Conservation (phyloP, 2,797 vertebrate species). For the Orientallactaga sibirica region DNA sequence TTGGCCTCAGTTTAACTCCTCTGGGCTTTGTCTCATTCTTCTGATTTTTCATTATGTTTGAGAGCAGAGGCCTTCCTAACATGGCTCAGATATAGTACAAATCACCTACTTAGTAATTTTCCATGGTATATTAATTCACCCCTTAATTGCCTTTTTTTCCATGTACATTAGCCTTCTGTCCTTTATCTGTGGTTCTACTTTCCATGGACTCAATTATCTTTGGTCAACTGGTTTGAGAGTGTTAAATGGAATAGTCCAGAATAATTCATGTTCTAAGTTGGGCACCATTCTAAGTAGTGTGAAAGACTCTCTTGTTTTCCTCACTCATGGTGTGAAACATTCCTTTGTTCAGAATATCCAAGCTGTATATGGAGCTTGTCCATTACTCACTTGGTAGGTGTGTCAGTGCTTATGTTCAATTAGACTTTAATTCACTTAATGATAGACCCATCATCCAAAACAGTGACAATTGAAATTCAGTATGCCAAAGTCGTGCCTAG, state of each 20-base stretch:
- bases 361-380: too few species aligned
- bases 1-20: conserved; percentile 45
- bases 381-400: neutral
- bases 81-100: conserved; percentile 57
- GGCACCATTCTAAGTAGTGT: neutral
- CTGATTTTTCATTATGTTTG: neutral
- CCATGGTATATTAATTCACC: too few species aligned
- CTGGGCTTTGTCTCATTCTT: conserved; percentile 39
- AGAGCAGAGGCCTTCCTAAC: neutral
- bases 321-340: neutral
- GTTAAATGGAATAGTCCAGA: neutral
- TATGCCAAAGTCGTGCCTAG: neutral
- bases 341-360: neutral
- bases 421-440: neutral
- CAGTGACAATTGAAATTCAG: neutral
- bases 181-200: neutral
- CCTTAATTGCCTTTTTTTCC: conserved; percentile 16
- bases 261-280: neutral
- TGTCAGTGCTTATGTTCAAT: neutral
- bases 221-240: neutral
- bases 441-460: neutral
- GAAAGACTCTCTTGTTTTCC: neutral
- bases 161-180: neutral
- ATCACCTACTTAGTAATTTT: too few species aligned
- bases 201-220: neutral